phyloP scores from a whole-genome alignment of 2,797 vertebrate species.

The Perodicticus potto region DNA sequence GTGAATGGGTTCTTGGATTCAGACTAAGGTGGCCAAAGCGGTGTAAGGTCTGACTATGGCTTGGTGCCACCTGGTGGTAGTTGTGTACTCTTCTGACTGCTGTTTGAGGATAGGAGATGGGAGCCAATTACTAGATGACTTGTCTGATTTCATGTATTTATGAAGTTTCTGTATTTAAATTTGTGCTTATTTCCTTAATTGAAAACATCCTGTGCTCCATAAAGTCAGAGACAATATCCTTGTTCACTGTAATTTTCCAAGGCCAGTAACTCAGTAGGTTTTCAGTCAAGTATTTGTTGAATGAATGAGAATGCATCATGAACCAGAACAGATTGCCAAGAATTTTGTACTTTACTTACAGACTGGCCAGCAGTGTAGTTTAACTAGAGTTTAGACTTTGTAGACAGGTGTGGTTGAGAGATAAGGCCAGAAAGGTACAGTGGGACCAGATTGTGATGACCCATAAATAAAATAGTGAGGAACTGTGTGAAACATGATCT shows the following conservation, averaged over 20 bases:
- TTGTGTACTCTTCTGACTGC: neutral
- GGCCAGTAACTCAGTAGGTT: neutral
- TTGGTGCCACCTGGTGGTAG: conserved; percentile 81
- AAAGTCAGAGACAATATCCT: neutral
- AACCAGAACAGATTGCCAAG: conserved; percentile 20
- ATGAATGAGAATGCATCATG: conserved; percentile 6
- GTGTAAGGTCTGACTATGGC: conserved; percentile 38
- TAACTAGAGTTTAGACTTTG: neutral
- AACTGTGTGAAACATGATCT: conserved; percentile 27
- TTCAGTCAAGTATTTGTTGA: conserved; percentile 11
- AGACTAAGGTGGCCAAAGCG: neutral
- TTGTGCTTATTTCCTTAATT: conserved; percentile 18
- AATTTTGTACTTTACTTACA: conserved; percentile 55
- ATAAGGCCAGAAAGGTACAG: neutral
- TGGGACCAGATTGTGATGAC: neutral
- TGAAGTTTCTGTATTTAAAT: conserved; percentile 12
- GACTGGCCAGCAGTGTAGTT: neutral
- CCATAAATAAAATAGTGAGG: neutral
- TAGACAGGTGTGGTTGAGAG: neutral
- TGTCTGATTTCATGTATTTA: neutral
- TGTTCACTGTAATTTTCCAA: neutral
- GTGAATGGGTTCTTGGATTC: neutral
- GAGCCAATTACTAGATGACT: neutral
- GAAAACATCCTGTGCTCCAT: neutral
- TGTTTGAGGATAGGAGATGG: neutral